Conservation (phyloP, 2,797 vertebrate genomes). For the Staurois parvus region DNA sequence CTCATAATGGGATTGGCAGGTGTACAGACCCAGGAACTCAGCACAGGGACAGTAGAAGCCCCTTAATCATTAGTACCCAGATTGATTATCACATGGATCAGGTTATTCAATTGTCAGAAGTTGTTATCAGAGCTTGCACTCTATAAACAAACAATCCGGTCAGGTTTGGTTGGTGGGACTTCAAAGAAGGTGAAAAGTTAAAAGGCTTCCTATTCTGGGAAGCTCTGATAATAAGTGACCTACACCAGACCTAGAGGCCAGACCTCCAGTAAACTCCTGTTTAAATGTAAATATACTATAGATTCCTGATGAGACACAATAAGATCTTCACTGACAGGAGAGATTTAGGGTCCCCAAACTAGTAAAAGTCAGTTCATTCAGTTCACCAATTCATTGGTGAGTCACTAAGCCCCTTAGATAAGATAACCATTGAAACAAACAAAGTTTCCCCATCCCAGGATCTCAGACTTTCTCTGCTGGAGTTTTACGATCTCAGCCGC, state of each 20-base stretch:
- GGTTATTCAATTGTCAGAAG: no score
- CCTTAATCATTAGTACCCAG: no score
- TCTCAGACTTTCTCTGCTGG: not conserved
- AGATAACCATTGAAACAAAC: not conserved
- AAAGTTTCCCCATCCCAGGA: not conserved
- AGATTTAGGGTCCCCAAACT: slow-evolving; percentile 1
- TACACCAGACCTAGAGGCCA: not conserved
- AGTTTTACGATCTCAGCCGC: not conserved
- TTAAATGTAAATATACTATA: slow-evolving; percentile 1
- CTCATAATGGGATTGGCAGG: no score
- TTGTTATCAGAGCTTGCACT: no score
- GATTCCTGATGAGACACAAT: not conserved
- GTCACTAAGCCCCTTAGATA: not conserved
- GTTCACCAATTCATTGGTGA: not conserved
- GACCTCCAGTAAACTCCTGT: slow-evolving; percentile 4
- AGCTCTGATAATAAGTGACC: slow-evolving; percentile 7
- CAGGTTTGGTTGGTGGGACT: not conserved
- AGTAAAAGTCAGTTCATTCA: not conserved
- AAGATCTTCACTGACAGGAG: not conserved
- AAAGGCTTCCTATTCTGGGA: slow-evolving; percentile 12
- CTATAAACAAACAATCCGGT: not conserved
- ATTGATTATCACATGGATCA: no score
- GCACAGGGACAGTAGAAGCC: no score
- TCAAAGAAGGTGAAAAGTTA: not conserved
- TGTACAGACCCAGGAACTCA: no score